Evolutionary conservation across 2,797 vertebrate species (phyloP).

Genomic region (Protonibea diacanthus): DNA sequence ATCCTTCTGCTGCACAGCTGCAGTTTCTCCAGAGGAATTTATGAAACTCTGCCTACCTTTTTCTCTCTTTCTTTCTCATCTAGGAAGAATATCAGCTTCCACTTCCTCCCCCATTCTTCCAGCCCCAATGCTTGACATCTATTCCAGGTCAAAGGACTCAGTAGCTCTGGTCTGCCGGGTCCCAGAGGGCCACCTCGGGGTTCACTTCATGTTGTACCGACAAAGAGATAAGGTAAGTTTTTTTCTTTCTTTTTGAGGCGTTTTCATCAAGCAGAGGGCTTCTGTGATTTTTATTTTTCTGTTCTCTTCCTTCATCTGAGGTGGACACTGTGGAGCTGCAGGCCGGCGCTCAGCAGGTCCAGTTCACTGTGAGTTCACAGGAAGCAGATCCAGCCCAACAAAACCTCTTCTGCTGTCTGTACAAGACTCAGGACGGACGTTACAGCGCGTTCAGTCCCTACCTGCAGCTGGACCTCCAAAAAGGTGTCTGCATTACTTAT

Average conservation of each 20-base stretch:
- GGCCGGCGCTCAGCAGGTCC: conserved; percentile 36
- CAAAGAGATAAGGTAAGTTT: conserved; percentile 42
- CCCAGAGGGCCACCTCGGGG: conserved; percentile 58
- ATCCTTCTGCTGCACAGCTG: background rate
- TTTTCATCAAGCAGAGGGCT: background rate
- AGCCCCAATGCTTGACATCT: conserved; percentile 57
- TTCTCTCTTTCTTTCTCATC: background rate
- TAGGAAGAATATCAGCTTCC: conserved; percentile 61
- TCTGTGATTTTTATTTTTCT: background rate
- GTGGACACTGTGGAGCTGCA: conserved; percentile 49
- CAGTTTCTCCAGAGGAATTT: conserved; percentile 9
- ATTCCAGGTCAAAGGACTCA: conserved; percentile 8
- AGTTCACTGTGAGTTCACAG: conserved; percentile 57
- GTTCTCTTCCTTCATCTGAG: conserved; percentile 44
- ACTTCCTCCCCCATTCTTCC: conserved; percentile 34
- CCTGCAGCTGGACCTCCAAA: conserved; percentile 47
- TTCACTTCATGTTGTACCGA: conserved; percentile 65
- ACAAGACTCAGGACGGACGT: conserved; percentile 44
- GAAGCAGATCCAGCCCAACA: background rate
- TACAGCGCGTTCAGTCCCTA: conserved; percentile 78
- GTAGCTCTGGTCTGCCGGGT: conserved; percentile 68
- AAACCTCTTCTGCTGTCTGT: conserved; percentile 76
- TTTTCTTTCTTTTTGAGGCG: background rate
- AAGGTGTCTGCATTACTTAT: conserved; percentile 32
- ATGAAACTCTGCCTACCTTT: conserved; percentile 18